Evolutionary conservation across 2,113 vertebrate genomes (phyloP).

Genomic region (Rhabdornis inornatus): DNA sequence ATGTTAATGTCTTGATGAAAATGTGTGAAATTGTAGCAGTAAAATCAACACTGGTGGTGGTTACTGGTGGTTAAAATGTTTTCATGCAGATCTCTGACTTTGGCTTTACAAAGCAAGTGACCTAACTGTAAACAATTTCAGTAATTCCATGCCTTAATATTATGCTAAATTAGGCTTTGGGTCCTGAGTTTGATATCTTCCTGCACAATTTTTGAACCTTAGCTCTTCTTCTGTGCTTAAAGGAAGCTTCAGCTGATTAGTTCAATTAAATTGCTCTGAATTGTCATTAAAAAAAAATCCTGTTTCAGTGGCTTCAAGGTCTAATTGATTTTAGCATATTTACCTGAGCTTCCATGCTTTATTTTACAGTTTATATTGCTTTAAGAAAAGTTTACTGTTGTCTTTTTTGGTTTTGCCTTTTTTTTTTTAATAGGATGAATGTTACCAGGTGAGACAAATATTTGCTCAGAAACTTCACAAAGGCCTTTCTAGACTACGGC

Average conservation of each 20-base stretch:
- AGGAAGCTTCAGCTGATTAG: background rate
- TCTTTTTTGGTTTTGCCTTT: background rate
- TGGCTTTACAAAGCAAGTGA: background rate
- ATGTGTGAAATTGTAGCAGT: background rate
- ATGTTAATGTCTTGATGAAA: background rate
- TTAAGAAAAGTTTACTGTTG: background rate
- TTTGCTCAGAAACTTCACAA: conserved; percentile 98
- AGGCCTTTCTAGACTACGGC: conserved; percentile 90
- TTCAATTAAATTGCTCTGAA: background rate
- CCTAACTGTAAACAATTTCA: background rate
- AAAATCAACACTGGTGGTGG: background rate
- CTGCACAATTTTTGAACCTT: background rate
- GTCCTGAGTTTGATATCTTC: background rate
- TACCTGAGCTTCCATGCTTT: background rate
- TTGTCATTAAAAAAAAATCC: background rate
- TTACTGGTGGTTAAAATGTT: background rate
- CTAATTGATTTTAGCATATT: background rate
- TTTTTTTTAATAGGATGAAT: conserved; percentile 86
- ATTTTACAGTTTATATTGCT: background rate
- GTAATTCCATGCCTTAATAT: background rate
- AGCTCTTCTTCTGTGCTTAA: background rate
- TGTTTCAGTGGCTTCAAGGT: background rate
- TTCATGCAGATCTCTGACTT: background rate
- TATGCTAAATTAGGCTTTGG: background rate
- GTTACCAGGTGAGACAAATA: conserved; percentile 96